Conservation (phyloP, 2,113 vertebrate genomes). For the Butorides virescens region DNA sequence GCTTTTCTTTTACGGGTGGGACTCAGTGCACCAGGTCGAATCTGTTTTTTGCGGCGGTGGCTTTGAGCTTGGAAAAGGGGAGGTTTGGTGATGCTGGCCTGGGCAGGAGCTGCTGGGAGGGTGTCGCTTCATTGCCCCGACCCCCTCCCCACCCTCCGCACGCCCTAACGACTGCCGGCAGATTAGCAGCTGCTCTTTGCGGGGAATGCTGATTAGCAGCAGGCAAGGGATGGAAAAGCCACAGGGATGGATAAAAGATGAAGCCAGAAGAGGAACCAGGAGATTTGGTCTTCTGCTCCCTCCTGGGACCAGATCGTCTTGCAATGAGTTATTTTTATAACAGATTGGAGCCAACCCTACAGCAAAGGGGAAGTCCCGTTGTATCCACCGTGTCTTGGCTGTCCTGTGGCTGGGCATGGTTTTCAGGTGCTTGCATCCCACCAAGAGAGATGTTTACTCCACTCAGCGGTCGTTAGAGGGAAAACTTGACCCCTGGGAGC, state of each 20-base stretch:
- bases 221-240: conserved; percentile 43
- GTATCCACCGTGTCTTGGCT: neutral
- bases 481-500: neutral
- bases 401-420: neutral
- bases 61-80: neutral
- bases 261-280: conserved; percentile 30
- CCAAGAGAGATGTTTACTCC: neutral
- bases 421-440: neutral
- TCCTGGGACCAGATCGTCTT: neutral
- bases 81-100: neutral
- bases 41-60: accelerated
- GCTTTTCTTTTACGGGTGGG: neutral
- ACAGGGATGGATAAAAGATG: conserved; percentile 40
- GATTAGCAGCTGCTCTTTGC: conserved; percentile 47
- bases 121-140: neutral
- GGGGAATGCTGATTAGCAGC: conserved; percentile 55
- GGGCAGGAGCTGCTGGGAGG: neutral
- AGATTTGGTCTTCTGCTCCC: neutral
- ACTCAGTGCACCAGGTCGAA: neutral
- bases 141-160: neutral
- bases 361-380: neutral
- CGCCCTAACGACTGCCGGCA: neutral
- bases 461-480: neutral
- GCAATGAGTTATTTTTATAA: neutral
- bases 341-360: neutral